Base-by-base conservation (phyloP, 2,113 vertebrate genomes). In the Pica pica region DNA sequence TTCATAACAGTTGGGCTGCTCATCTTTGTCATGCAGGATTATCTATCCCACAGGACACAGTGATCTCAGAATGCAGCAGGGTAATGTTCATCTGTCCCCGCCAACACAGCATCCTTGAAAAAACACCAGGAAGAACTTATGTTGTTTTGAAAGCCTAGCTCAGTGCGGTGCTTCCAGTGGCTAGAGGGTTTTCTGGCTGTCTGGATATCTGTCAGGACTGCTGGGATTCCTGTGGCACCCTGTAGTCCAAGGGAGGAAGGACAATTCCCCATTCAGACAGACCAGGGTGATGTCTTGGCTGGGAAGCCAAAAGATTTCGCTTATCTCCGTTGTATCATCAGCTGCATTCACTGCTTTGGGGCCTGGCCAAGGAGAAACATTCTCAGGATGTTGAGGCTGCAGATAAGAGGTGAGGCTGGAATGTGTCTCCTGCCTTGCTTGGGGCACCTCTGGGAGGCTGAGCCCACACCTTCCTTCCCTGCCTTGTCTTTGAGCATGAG, bases 341-440 rank as follows among this genome's bases (percentile, higher is more conserved):
- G 17, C 78, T 91, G 57, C 37, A 11, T 65, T 87, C 61, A 16
- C 8, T 47, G 57, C 41, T 83, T 59, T 89, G 53, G 67, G 70
- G 24, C 33, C 22, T 33, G 67, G 81, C 87, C 87, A 81, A 76
- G 42, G 67, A 77, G 68, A 68, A 77, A 64, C 49, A 46, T 65
- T 80, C 61, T 77, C 67, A 90, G 59, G 87, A 93, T 90, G 39
- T 30, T 89, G 91, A 83, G 92, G 59, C 30, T 79, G 55, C 17
- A 91, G 95, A 93, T 91, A 95, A 91, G 87, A 59, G 27, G n/a
- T 77, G 56, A 83, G 2, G 35, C 39, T 96, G 85, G 79, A 92
- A 77, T 91, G 55, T 60, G 24, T 19, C 35, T 91, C 67, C 65
- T 53, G 33, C 14, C 42, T 42, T 19, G 1, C 35, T 46, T 83